Evolutionary conservation across 2,888 invertebrate species (phyloP), one percentile per base, ranked within the genome.

Genomic region (Leptinotarsa haldemani): DNA sequence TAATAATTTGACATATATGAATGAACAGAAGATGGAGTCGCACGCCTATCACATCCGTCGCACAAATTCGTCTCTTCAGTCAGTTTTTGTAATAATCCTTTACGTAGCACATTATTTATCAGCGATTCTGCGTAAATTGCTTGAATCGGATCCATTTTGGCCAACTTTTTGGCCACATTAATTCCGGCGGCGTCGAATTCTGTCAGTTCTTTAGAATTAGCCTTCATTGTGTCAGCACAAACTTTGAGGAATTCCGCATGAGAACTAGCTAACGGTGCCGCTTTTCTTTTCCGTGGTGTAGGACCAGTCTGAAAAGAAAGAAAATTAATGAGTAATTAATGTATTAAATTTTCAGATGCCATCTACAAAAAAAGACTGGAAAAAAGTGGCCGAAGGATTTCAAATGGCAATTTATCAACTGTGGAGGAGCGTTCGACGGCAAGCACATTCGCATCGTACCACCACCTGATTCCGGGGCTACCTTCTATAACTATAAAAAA

Each of bases 401-500:
- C 25, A 25, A 25, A 25, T 72, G 69, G 71, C 50, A 71, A 47
- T 69, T 74, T 65, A 22, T 47, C 13, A 72, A 74, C 58, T 74
- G 71, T 68, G 58, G 48, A 69, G 74, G 71, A n/a, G 50, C 65
- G 13, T 5, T 74, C 5, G 71, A 74, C n/a, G 74, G 74, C 1
- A 72, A 74, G 50, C 72, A 71, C 53, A 72, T 72, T 47, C 69
- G 69, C 4, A 75, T 75, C 15, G 46, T 53, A 18, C 71, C 72
- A 47, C 74, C 69, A 46, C 69, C 56, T 61, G 18, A 61, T 52
- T 50, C 70, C n/a, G 73, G 70, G 20, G 68, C 74, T 22, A 25
- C 25, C 15, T 74, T 71, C 22, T 77, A 73, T 61, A 75, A 77
- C 53, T 71, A 77, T 25, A 75, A 77, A 22, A 70, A 71, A 3